Evolutionary conservation across 2,797 vertebrate species (phyloP), one percentile per base, ranked within the genome.

Genomic region (Anabas testudineus): DNA sequence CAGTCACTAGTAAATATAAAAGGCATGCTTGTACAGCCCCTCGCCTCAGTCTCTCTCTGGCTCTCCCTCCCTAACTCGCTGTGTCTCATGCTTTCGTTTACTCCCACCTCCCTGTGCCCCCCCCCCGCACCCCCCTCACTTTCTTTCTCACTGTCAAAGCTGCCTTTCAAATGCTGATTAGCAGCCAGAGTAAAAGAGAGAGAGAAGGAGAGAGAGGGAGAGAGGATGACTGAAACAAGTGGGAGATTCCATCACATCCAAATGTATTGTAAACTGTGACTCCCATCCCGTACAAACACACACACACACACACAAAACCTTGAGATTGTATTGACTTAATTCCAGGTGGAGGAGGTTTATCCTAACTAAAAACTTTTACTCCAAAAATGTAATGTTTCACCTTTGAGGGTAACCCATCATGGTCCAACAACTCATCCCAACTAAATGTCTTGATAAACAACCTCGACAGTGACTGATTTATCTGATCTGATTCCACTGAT

Each of bases 141-240:
- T 93, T 93, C 92, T 94, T 94, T 94, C 92, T 95, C 90, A 87
- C 93, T 93, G 93, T 92, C 87, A 91, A 92, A 93, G 91, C 89
- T 93, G 93, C 95, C 93, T 95, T 95, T 94, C 94, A 94, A 94
- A 94, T 95, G 95, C 94, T 95, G 94, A 95, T 95, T 93, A 94
- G 94, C 92, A 93, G 86, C 84, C 82, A 57, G 90, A 91, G 91
- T 90, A 88, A 77, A 86, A 87, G 74, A 55, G 65, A 75, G 70
- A 28, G 74, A 62, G 61, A 56, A 67, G 46, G 79, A 63, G n/a
- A n/a, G 43, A 46, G 76, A 59, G 77, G 64, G 84, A 57, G 76
- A 78, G 80, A 74, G 82, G 84, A 85, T 88, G 88, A 83, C 81
- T 91, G 89, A 87, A 93, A 92, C 90, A 89, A 89, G 87, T 90